Percentiles rank a stretch among this genome's conserved stretches.
Conservation (phyloP, 2,797 vertebrate genomes). For the Ceyx erithaca region DNA sequence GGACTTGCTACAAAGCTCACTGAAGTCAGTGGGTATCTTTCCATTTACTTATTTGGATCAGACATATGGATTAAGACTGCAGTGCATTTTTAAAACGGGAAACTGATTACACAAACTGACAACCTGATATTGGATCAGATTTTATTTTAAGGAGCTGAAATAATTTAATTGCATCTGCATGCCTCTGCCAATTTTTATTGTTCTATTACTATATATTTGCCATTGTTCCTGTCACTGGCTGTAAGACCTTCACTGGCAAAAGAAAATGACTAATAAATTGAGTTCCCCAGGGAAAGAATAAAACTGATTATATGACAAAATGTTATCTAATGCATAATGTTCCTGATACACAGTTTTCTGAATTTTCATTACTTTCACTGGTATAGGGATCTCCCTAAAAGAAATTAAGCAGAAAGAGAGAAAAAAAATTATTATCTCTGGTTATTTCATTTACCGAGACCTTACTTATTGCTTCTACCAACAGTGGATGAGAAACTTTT, state of each 20-base stretch:
- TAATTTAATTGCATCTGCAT: slow-evolving; percentile 45
- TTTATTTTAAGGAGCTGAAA: slow-evolving; percentile 43
- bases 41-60: background rate
- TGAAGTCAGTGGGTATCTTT: background rate
- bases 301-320: slow-evolving; percentile 19
- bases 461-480: background rate
- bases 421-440: background rate
- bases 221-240: slow-evolving; percentile 35
- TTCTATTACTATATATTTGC: slow-evolving; percentile 23
- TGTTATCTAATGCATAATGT: slow-evolving; percentile 3
- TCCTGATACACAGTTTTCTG: background rate
- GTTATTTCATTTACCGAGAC: background rate
- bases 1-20: background rate
- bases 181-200: slow-evolving; percentile 24
- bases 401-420: background rate
- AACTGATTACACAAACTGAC: slow-evolving; percentile 15
- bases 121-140: slow-evolving; percentile 16
- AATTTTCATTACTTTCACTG: background rate
- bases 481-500: background rate
- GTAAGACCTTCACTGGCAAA: background rate
- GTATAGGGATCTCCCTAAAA: background rate
- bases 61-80: background rate
- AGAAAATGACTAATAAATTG: slow-evolving; percentile 39
- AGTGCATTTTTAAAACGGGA: background rate
- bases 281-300: slow-evolving; percentile 1